phyloP scores from a whole-genome alignment of 2,113 vertebrate genomes.

The Oreochromis spilurus region DNA sequence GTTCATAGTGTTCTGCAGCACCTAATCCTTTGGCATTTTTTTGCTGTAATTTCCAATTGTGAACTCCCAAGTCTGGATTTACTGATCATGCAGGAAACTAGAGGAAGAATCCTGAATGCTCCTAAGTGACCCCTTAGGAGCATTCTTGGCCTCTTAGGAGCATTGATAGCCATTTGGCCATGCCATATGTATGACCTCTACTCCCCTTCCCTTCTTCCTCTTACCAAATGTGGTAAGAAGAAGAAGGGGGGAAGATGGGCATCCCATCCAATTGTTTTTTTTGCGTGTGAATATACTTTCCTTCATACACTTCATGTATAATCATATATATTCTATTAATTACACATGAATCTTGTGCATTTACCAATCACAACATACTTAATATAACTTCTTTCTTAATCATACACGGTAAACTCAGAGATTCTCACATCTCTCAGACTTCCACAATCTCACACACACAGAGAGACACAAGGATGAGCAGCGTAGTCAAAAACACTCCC shows the following conservation, averaged over 20 bases:
- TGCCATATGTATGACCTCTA: neutral
- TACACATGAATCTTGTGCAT: neutral
- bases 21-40: neutral
- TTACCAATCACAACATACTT: too few relatives aligned
- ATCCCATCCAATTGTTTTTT: neutral
- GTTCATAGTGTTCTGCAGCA: neutral
- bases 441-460: too few relatives aligned
- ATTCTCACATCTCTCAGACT: too few relatives aligned
- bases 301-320: neutral
- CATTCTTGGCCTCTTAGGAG: neutral
- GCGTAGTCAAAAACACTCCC: too few relatives aligned
- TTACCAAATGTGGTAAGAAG: neutral
- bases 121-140: neutral
- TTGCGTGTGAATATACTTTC: neutral
- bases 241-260: neutral
- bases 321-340: neutral
- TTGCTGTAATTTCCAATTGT: neutral
- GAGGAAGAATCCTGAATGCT: neutral
- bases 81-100: neutral
- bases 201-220: neutral
- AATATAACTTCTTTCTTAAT: too few relatives aligned
- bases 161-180: neutral
- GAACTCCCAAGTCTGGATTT: neutral
- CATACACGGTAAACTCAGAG: too few relatives aligned
- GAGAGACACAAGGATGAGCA: too few relatives aligned